Evolutionary conservation across 2,888 invertebrate genomes (phyloP), one percentile per base, ranked within the genome.

Genomic region (Keiferia lycopersicella): DNA sequence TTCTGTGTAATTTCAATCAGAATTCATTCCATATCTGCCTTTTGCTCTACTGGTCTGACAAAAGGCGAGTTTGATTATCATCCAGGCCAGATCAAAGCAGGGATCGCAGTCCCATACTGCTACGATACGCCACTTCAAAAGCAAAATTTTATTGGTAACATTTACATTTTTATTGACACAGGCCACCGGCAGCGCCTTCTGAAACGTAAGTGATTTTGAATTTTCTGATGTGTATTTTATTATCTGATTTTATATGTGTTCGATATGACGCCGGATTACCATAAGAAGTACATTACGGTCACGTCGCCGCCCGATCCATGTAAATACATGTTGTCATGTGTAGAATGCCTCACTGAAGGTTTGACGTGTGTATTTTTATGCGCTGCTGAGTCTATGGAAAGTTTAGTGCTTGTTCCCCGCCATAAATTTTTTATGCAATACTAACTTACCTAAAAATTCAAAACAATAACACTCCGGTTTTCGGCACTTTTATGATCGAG

Each of bases 191-290:
- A 83, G 88, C 79, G 82, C 18, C 41, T 78, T 82, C 84, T 86
- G 84, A 87, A 84, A 88, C 91, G 89, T 91, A 91, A 91, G 91
- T 91, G 91, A 91, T 91, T 91, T 90, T 89, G 88, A 88, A 91
- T 91, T 91, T 91, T 90, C 86, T 87, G 88, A 89, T 90, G 87
- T 88, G 84, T 90, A 88, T 91, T 91, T 91, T 91, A 91, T 85
- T 90, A 88, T 89, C 87, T 87, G 83, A 82, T 88, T 91, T 91
- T 89, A 91, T 89, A 83, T 86, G 78, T 82, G 83, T 83, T 83
- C 89, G 81, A 87, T 89, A 87, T 88, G 84, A 83, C 84, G 83
- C 77, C 82, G 73, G 77, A 84, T 88, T 87, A 84, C 86, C 86
- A 87, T 87, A 84, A 76, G 77, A 79, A 80, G 82, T 78, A 81